Percentiles rank a stretch among this genome's conserved stretches.
phyloP scores from a whole-genome alignment of 1,140 invertebrate genomes.

The Habropoda laboriosa region DNA sequence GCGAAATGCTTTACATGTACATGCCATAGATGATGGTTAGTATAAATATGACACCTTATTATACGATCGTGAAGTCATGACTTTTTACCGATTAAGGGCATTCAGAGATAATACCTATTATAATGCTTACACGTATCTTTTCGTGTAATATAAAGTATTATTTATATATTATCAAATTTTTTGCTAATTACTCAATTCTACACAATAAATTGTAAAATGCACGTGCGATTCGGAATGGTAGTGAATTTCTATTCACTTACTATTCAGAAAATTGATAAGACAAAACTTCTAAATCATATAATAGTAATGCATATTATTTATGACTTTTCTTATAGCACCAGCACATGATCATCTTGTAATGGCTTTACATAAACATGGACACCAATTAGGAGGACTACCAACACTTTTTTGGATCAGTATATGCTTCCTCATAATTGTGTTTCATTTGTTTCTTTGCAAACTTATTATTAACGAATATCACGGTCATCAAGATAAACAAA shows the following conservation, averaged over 20 bases:
- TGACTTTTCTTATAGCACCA: constrained; percentile 86
- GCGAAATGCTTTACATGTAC: constrained; percentile 94
- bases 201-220: no score
- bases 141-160: no score
- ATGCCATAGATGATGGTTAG: constrained; percentile 91
- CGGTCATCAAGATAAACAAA: constrained; percentile 85
- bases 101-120: neutral
- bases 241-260: no score
- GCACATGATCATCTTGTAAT: constrained; percentile 96
- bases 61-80: neutral
- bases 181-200: no score
- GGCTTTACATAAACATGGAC: constrained; percentile 95
- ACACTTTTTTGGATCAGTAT: constrained; percentile 97
- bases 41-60: constrained; percentile 6
- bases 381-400: constrained; percentile 94
- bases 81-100: neutral
- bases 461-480: constrained; percentile 96
- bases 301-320: constrained; percentile 1
- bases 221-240: no score
- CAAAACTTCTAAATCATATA: neutral
- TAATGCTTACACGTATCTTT: no score
- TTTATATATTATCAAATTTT: no score
- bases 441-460: constrained; percentile 97
- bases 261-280: no score
- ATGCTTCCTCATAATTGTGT: constrained; percentile 93